phyloP scores from a whole-genome alignment of 1,140 invertebrate species.

The Drosophila truncata region DNA sequence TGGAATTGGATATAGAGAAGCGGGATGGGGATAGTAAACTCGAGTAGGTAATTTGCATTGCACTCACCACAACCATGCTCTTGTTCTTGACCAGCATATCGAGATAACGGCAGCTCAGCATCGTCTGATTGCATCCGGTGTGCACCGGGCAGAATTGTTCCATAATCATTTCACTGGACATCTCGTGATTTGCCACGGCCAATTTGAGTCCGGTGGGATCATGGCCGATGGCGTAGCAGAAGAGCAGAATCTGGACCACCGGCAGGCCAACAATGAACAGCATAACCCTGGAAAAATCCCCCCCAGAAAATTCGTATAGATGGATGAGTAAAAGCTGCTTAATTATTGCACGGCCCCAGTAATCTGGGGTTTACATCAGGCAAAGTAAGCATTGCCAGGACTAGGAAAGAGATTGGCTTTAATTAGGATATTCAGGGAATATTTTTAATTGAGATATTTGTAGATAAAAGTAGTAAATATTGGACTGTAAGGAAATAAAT shows the following conservation, averaged over 20 bases:
- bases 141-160: conserved; percentile 86
- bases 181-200: conserved; percentile 94
- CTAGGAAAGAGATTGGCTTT: neutral
- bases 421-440: neutral
- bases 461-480: neutral
- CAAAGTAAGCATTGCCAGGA: no score
- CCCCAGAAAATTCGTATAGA: conserved; percentile 2
- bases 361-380: neutral
- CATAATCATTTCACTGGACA: conserved; percentile 87
- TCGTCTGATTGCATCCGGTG: conserved; percentile 88
- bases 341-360: neutral
- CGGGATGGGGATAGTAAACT: neutral
- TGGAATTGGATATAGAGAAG: neutral
- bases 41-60: conserved; percentile 76
- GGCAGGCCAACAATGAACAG: conserved; percentile 96
- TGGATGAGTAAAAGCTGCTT: neutral
- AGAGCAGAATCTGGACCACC: conserved; percentile 96
- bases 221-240: conserved; percentile 97
- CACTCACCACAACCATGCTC: conserved; percentile 88
- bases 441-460: neutral
- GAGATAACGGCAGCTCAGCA: conserved; percentile 92
- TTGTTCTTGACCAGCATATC: conserved; percentile 88
- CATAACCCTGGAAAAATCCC: conserved; percentile 89
- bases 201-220: conserved; percentile 93
- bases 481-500: no score